Conservation (phyloP, 2,113 vertebrate species). For the Noturus placidus region DNA sequence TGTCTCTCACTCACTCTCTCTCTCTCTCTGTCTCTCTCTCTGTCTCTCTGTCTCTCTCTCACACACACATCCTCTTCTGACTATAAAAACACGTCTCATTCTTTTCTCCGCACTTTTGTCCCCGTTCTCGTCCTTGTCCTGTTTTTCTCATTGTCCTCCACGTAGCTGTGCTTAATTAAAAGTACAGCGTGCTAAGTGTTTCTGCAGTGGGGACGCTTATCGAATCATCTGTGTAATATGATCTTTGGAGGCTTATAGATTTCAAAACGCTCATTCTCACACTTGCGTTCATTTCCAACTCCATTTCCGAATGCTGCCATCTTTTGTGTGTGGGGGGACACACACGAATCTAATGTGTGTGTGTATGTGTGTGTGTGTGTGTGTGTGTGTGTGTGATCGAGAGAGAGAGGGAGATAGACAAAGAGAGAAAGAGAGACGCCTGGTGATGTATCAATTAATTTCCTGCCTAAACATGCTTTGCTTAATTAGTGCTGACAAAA, state of each 20-base stretch:
- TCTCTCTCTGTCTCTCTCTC: no score
- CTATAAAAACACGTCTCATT: neutral
- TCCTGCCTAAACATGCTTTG: slow-evolving; percentile 42
- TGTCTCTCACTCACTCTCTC: neutral
- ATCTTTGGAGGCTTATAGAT: slow-evolving; percentile 83
- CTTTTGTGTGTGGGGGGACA: slow-evolving; percentile 53
- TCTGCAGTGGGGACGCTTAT: slow-evolving; percentile 96
- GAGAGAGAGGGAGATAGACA: slow-evolving; percentile 4
- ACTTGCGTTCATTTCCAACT: slow-evolving; percentile 63
- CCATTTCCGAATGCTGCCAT: slow-evolving; percentile 64
- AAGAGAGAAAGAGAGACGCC: slow-evolving; percentile 19
- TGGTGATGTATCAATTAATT: slow-evolving; percentile 47
- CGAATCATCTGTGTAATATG: slow-evolving; percentile 86
- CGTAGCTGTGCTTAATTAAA: slow-evolving; percentile 93
- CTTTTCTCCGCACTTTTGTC: neutral
- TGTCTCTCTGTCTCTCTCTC: neutral
- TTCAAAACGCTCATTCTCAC: slow-evolving; percentile 81
- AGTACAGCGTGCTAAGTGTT: slow-evolving; percentile 98
- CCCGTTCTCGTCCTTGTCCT: slow-evolving; percentile 25
- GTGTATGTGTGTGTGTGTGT: slow-evolving; percentile 24
- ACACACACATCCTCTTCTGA: no score
- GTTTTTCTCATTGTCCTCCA: slow-evolving; percentile 69
- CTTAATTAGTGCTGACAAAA: slow-evolving; percentile 46
- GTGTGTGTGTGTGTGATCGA: slow-evolving; percentile 12
- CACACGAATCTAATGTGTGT: slow-evolving; percentile 26